Evolutionary conservation across 2,888 invertebrate species (phyloP), one percentile per base, ranked within the genome.

Genomic region (Magallana nippona): DNA sequence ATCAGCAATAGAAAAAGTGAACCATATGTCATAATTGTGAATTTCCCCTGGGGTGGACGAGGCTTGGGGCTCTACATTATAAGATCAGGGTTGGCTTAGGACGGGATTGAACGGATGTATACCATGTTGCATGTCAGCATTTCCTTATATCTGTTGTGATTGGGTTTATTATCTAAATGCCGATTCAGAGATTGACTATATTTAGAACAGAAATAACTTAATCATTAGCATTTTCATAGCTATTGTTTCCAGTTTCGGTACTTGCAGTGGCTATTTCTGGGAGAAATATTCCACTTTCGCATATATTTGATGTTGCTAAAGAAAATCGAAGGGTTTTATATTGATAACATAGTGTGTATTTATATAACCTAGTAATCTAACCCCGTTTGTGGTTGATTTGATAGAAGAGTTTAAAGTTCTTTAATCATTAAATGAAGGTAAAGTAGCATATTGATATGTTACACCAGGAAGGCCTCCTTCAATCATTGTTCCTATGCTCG

Each of bases 1-100:
- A 84, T 84, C 84, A 84, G 82, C 84, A 84, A 32, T 71, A 19
- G 32, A n/a, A 71, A 22, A 44, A 71, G 71, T 17, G 10, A 11
- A 56, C 55, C 78, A 78, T 56, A 78, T 78, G 78, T 55, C 44
- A 55, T 27, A 15, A 55, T 78, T 78, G n/a, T 78, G 22, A 55
- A 22, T 19, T 78, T n/a, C 13, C 78, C 19, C 55, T 17, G 55
- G 78, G 55, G 79, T 79, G 10, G 56, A 22, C 1, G 19, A n/a
- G 27, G 79, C 22, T 13, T 55, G 19, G n/a, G 79, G 79, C n/a
- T 56, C 27, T 19, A 13, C 27, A 71, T 71, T 27, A 27, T 71
- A 22, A 17, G 22, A 71, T 71, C 22, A 71, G 71, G 32, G 27
- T 19, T 27, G 22, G 27, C 32, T 71, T 71, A 22, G 71, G 22